A percentile compares a stretch with the other conserved stretches of the same genome.
Conservation (phyloP, 2,888 invertebrate species). For the Drosophila prolongata region DNA sequence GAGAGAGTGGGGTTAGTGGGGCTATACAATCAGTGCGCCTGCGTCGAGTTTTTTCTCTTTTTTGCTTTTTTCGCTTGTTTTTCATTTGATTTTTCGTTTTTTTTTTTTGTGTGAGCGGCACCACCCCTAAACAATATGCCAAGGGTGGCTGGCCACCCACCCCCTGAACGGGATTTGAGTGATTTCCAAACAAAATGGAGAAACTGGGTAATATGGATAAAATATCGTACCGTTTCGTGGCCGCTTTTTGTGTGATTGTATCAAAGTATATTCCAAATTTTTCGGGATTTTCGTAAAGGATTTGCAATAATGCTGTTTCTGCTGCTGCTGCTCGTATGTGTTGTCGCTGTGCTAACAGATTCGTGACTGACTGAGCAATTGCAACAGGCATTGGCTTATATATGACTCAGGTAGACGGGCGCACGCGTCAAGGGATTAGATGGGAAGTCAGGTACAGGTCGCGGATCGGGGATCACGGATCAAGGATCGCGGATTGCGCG, state of each 20-base stretch:
- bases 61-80: constrained; percentile 24
- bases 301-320: constrained; percentile 3
- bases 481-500: constrained; percentile 28
- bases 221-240: constrained; percentile 39
- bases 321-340: constrained; percentile 17
- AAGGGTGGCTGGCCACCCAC: constrained; percentile 37
- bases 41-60: constrained; percentile 66
- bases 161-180: constrained; percentile 56
- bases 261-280: constrained; percentile 66
- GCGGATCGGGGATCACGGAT: constrained; percentile 24
- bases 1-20: constrained; percentile 27
- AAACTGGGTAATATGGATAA: constrained; percentile 6
- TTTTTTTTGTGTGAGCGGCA: constrained; percentile 34
- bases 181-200: constrained; percentile 57
- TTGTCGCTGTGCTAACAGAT: constrained; percentile 47
- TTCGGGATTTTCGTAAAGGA: constrained; percentile 13
- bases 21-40: constrained; percentile 68
- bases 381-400: constrained; percentile 56
- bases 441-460: constrained; percentile 70
- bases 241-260: constrained; percentile 21
- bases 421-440: constrained; percentile 75
- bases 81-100: constrained; percentile 39
- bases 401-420: constrained; percentile 49
- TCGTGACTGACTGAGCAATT: constrained; percentile 57
- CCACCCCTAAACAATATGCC: constrained; percentile 71